Base-by-base conservation (phyloP, 2,797 vertebrate species). In the Semaprochilodus insignis region DNA sequence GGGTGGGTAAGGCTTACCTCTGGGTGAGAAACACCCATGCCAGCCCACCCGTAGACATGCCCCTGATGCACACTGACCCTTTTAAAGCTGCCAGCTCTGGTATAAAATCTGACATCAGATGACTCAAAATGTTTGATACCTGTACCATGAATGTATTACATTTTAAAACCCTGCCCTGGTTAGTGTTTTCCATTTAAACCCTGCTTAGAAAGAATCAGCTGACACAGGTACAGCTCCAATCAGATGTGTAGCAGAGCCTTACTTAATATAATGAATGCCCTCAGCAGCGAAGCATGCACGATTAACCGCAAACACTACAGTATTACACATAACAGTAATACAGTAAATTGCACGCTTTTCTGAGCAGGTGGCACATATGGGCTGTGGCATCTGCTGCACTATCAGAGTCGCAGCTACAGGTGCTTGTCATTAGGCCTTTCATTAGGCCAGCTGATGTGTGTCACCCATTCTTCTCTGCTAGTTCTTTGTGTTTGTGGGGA, bases 401-500 rank as follows among this genome's bases (percentile, higher is more conserved):
- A 62, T 73, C 81, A 48, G 19, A 17, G 67, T 66, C 2, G 0
- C 31, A 5, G 5, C n/a, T 40, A 57, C 81, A 78, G 81, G 69
- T 78, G 75, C 48, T 16, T 59, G 60, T 77, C 2, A 81, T 62
- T 77, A 31, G 70, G 51, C 70, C 70, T 27, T 54, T 54, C 66
- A 69, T 69, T 69, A 69, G 66, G 36, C 66, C 66, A 65, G 67
- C 52, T 69, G 15, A 57, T 65, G 31, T 72, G 54, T 48, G 16
- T 69, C 67, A 54, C 67, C 55, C 63, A 71, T 44, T 27, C 72
- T 69, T 69, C 73, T 51, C 72, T 75, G 67, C 74, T 77, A 77
- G 74, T 74, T 36, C 44, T n/a, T 82, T 36, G 81, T 71, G 81
- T 74, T 77, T 82, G 44, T 59, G 44, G 74, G 57, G 74, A 77